A percentile compares a stretch with the other conserved stretches of the same genome.
Conservation (phyloP, 1,140 invertebrate genomes). For the Pogonomyrmex californicus region DNA sequence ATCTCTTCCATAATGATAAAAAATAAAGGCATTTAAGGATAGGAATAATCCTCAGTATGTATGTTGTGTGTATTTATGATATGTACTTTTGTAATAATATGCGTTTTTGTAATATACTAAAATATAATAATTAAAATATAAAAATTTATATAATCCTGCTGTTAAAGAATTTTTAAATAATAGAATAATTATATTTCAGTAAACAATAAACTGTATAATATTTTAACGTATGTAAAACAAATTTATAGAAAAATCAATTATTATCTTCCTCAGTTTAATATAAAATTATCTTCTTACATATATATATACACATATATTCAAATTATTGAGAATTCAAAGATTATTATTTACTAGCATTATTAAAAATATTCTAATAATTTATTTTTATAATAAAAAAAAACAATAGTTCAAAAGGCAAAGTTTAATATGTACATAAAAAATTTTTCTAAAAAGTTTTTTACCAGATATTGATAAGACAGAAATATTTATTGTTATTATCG, state of each 20-base stretch:
- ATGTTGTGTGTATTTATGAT: background rate
- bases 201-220: no score
- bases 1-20: background rate
- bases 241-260: no score
- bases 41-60: background rate
- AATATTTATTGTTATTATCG: conserved; percentile 2
- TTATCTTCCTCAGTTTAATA: background rate
- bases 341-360: background rate
- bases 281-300: background rate
- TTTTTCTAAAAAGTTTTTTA: background rate
- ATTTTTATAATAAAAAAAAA: background rate
- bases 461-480: conserved; percentile 10
- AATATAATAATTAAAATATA: background rate
- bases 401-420: background rate
- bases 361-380: background rate
- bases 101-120: background rate
- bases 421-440: background rate
- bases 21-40: background rate
- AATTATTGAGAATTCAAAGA: background rate
- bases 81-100: background rate
- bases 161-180: background rate
- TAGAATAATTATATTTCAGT: background rate
- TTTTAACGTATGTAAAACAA: no score
- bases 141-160: background rate
- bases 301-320: background rate